Evolutionary conservation across 2,797 vertebrate species (phyloP), one percentile per base, ranked within the genome.

Genomic region (Salmo trutta): DNA sequence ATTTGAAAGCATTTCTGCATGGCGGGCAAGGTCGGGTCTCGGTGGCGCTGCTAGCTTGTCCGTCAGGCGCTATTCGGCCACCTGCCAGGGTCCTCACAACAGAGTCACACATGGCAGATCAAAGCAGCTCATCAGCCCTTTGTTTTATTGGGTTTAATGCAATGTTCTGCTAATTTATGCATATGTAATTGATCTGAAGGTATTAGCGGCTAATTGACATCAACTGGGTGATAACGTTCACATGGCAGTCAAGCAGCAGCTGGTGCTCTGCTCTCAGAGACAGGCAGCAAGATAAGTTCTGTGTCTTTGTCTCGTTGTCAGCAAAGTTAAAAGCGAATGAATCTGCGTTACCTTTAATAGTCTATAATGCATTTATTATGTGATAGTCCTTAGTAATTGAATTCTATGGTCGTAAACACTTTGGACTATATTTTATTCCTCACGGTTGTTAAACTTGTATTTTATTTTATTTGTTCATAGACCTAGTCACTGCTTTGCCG

Each of bases 21-120:
- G 77, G 83, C 78, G 72, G 80, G 56, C 19, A 33, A 84, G 75
- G 68, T 5, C 74, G 76, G 75, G 75, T 79, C 75, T 12, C 1
- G 19, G 76, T 81, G n/a, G 3, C 10, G 10, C n/a, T 24, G 59
- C 59, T 24, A 10, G n/a, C 24, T 85, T 31, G 47, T 79, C 86
- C 84, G 47, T 87, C 79, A 88, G 86, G 86, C 80, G 74, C 66
- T 85, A 81, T 84, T 66, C 36, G 78, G 66, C 86, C 79, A 89
- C 89, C 83, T 83, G 86, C 85, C 80, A 83, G 79, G 77, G 33
- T 85, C 74, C 79, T 85, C 29, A 36, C 31, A 87, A 86, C 82
- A 77, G 41, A 47, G 75, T 77, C 73, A 66, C 76, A 67, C 82
- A 41, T 51, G 70, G 71, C 72, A 84, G 74, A 90, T 91, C 87